Evolutionary conservation across 2,113 vertebrate genomes (phyloP), one percentile per base, ranked within the genome.

Genomic region (Halichoerus grypus): DNA sequence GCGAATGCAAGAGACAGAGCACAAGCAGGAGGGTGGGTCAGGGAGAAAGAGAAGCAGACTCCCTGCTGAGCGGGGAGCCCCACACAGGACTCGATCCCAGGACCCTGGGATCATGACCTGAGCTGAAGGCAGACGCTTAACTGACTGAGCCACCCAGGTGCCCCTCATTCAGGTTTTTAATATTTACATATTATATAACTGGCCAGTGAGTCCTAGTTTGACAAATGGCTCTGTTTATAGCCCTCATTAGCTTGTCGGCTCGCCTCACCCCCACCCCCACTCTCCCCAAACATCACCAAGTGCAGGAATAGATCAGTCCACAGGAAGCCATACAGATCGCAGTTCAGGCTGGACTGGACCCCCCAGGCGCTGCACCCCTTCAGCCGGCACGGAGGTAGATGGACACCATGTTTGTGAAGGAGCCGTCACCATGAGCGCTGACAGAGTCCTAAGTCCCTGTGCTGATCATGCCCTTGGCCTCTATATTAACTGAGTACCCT

Each of bases 221-320:
- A 51, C 22, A 18, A 31, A 55, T 0, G 42, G 55, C 63, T 74
- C 69, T 33, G 76, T 94, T 88, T 53, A 65, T 3, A 57, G 21
- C 55, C 53, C 24, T 83, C 63, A 18, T 63, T 74, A 53, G 46
- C 46, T 77, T 28, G 49, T 67, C 33, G 22, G 21, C 59, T 81
- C 36, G 31, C 0, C 0, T 14, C 22, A 4, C 5, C 4, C 18
- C 31, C 9, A 15, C 26, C 5, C 18, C 46, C 0, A 4, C 21
- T 42, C 12, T 69, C 28, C 53, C 51, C 69, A 82, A 21, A 80
- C 26, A 69, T 22, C 61, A 76, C 28, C 42, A 33, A 51, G 33
- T 74, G 10, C 21, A 80, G 21, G 21, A 21, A 8, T 22, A 16
- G 26, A 24, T 24, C 69, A 12, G 46, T 69, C 42, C 61, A 11